Base-by-base conservation (phyloP, 2,797 vertebrate species). In the Chelonia mydas region DNA sequence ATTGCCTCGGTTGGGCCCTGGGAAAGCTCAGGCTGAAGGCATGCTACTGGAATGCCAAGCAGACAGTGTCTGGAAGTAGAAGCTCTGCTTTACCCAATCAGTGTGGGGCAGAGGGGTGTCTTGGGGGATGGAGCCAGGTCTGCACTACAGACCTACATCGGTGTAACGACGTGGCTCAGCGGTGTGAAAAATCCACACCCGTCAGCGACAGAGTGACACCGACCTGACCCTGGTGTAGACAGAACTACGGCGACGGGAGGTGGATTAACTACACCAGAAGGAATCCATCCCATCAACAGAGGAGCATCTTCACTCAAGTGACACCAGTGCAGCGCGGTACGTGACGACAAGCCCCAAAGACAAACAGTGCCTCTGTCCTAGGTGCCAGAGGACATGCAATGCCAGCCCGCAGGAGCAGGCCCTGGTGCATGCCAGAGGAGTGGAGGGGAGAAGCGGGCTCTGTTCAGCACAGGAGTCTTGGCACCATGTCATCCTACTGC, bases 41-140 rank as follows among this genome's bases (percentile, higher is more conserved):
- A 86, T 83, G 33, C n/a, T 1, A 1, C 91, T 95, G 90, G 94
- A 97, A 96, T 95, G 96, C 97, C 89, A 76, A 87, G 50, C 51
- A 2, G 76, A 89, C 92, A 95, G 93, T 89, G 86, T 82, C 68
- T 91, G 88, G 84, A 74, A 94, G 76, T 12, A 2, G 23, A 74
- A 84, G 54, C 92, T 61, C 81, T 37, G 33, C 45, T 13, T 59
- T 89, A 54, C 83, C 68, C 55, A 55, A 0, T 2, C 81, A 91
- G 88, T 23, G 6, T 45, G 76, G 84, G 45, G 25, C 90, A 86
- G 83, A 87, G 89, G 90, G 81, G 57, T 82, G 91, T 61, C 57
- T 33, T 74, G 92, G 72, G 83, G 5, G 6, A 5, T 3, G 17
- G 61, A 57, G 55, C 55, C 55, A 15, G 57, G 5, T 28, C 57